Base-by-base conservation (phyloP, 2,888 invertebrate species). In the Crossocerus cetratus region DNA sequence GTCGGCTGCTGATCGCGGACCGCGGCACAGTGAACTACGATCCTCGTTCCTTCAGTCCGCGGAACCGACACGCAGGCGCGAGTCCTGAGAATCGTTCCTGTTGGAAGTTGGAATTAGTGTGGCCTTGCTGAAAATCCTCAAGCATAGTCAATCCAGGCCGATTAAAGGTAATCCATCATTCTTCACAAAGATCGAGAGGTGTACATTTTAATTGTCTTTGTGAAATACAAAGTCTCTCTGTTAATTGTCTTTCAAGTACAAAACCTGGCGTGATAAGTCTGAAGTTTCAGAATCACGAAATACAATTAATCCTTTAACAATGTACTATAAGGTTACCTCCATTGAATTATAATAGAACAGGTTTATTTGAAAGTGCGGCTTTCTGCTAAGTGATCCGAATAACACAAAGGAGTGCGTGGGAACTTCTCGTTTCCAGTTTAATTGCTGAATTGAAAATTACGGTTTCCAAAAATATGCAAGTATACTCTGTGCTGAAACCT, bases 1-100 rank as follows among this genome's bases (percentile, higher is more conserved):
- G 89, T 89, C 86, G 85, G 84, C 84, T 83, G 85, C 83, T 83
- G 87, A 83, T 81, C 86, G 86, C 80, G 86, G 87, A 83, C 81
- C 86, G 86, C 80, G 86, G 83, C 82, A 84, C 84, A 82, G 87
- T 81, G 75, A 84, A 83, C 87, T 74, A 69, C 79, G 78, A 77
- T 75, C 75, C 49, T 61, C 68, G 71, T 74, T 72, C 60, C 45
- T 72, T 57, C 71, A 74, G 71, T 57, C 44, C 42, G 54, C 72
- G 43, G 60, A 2, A 23, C 56, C 49, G 45, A 60, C 64, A 70
- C 61, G 55, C 63, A 32, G 32, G 32, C 32, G 44, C 64, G 23
- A 5, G 49, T 23, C 21, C 14, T 23, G 54, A 54, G 53, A 63
- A 64, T 74, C 66, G 49, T 54, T 60, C 42, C 56, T 74, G 62